Conservation (phyloP, 1,140 invertebrate genomes). For the Whitmania pigra region DNA sequence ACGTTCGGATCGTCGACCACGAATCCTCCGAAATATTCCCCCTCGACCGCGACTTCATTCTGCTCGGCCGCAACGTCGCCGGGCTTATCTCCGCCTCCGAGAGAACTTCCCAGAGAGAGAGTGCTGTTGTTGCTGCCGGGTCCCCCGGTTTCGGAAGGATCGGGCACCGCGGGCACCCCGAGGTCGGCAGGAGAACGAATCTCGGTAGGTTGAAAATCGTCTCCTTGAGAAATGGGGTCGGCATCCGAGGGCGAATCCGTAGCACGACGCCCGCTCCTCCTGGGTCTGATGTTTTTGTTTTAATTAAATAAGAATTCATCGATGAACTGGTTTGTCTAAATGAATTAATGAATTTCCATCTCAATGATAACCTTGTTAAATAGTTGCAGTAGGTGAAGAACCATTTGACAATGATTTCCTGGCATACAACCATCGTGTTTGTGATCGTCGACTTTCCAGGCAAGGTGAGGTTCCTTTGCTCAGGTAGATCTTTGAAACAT, state of each 20-base stretch:
- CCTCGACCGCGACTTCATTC: conserved; percentile 42
- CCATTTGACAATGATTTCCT: conserved; percentile 78
- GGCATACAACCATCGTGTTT: conserved; percentile 42
- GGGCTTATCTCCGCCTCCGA: conserved; percentile 30
- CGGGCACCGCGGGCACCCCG: neutral
- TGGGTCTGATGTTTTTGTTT: too few relatives aligned
- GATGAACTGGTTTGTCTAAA: too few relatives aligned
- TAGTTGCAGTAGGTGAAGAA: conserved; percentile 64
- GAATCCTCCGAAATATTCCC: conserved; percentile 28
- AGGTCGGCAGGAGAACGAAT: neutral
- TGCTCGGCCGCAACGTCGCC: conserved; percentile 39
- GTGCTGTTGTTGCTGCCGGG: conserved; percentile 34
- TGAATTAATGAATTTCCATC: too few relatives aligned
- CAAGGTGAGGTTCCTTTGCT: neutral
- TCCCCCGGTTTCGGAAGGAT: neutral
- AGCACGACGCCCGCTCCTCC: too few relatives aligned
- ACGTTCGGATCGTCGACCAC: neutral
- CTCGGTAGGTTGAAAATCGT: neutral
- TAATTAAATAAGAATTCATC: too few relatives aligned
- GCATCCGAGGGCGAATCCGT: too few relatives aligned
- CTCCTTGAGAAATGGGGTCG: too few relatives aligned
- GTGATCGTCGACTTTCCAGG: neutral
- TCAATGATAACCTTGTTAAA: too few relatives aligned
- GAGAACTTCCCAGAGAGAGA: conserved; percentile 29
- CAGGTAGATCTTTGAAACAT: neutral